Percentiles rank a stretch among this genome's conserved stretches.
These are phyloP conservation scores for Trichacis sp. DNA, from an alignment of 2,888 invertebrate species.

Conservation along the genomic window DNA sequence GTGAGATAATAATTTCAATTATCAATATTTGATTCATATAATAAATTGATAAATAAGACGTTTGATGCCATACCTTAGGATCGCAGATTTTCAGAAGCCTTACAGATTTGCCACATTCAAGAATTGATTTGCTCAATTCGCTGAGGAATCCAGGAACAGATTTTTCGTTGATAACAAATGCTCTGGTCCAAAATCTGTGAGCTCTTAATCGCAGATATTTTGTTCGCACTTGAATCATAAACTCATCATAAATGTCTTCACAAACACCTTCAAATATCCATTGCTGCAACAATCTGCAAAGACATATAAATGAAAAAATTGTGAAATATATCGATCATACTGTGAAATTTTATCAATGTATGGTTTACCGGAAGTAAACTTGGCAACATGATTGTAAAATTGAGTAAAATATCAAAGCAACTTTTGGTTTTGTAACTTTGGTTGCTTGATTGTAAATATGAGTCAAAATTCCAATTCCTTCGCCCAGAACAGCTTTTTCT, in stretches of 20 bases:
- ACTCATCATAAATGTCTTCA: conserved; percentile 85
- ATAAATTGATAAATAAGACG: too few relatives aligned
- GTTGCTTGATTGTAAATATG: conserved; percentile 76
- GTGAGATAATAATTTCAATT: conserved; percentile 17
- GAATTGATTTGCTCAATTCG: conserved; percentile 75
- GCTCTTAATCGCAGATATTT: conserved; percentile 76
- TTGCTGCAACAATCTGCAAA: conserved; percentile 77
- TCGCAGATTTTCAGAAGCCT: conserved; percentile 79
- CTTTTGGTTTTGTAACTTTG: conserved; percentile 72
- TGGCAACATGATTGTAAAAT: conserved; percentile 72
- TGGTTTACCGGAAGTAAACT: conserved; percentile 74
- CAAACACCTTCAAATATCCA: conserved; percentile 90
- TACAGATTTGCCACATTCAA: conserved; percentile 82
- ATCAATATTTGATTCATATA: too few relatives aligned
- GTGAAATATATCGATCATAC: too few relatives aligned
- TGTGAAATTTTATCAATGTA: too few relatives aligned
- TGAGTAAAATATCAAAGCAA: conserved; percentile 73
- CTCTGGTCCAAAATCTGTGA: conserved; percentile 78
- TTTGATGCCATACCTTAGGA: conserved; percentile 71
- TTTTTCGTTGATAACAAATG: conserved; percentile 71
- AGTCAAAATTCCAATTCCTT: conserved; percentile 75
- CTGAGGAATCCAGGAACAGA: conserved; percentile 78
- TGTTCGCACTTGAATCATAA: conserved; percentile 81
- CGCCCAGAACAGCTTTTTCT: conserved; percentile 48
- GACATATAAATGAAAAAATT: conserved; percentile 4